Percentiles rank a stretch among this genome's conserved stretches.
phyloP scores from a whole-genome alignment of 2,113 vertebrate genomes.

The Erythrocercus mccallii region DNA sequence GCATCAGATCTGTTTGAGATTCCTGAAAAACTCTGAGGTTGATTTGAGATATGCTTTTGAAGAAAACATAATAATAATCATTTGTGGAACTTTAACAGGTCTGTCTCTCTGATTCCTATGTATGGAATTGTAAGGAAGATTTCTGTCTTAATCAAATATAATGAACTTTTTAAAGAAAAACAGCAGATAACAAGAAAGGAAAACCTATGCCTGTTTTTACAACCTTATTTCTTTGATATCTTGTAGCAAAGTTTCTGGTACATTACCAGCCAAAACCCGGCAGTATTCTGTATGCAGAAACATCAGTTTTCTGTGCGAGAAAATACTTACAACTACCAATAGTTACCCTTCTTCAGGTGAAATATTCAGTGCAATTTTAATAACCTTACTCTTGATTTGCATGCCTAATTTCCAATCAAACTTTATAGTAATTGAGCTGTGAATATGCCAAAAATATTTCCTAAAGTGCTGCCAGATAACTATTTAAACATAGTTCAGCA shows the following conservation, averaged over 20 bases:
- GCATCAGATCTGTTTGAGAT: neutral
- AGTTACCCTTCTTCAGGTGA: slow-evolving; percentile 20
- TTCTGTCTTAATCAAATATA: slow-evolving; percentile 5
- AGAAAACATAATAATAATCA: neutral
- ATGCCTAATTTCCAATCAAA: slow-evolving; percentile 36
- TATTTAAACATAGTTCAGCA: neutral
- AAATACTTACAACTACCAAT: neutral
- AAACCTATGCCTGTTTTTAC: neutral
- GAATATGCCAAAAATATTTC: neutral
- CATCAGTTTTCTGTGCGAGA: neutral
- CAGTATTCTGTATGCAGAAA: neutral
- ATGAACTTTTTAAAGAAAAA: neutral
- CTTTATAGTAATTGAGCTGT: neutral
- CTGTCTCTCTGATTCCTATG: neutral
- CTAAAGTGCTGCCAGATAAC: neutral
- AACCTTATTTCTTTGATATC: neutral
- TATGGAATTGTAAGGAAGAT: neutral
- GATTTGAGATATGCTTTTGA: neutral
- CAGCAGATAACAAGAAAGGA: neutral
- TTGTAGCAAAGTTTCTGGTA: neutral
- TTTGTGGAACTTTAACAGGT: neutral
- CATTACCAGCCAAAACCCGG: neutral
- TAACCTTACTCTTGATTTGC: slow-evolving; percentile 21
- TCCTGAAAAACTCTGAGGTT: neutral
- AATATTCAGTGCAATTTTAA: neutral